phyloP scores from a whole-genome alignment of 2,113 vertebrate species.

The Gallinago undulata region DNA sequence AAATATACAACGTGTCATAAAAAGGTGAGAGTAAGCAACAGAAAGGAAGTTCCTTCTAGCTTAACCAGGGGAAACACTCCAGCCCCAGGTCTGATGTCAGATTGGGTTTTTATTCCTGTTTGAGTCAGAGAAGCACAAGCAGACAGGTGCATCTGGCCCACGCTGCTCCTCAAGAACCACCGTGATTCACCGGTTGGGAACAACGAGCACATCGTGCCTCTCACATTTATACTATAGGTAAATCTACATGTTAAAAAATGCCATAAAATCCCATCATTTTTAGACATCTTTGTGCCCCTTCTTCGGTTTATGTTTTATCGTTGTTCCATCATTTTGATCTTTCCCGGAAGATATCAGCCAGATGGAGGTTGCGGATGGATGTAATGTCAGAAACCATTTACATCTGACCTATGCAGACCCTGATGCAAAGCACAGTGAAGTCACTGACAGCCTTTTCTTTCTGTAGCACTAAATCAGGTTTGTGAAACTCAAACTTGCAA shows the following conservation, averaged over 20 bases:
- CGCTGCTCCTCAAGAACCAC: neutral
- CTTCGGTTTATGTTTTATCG: neutral
- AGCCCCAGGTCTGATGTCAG: neutral
- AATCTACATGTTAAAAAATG: neutral
- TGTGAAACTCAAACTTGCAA: neutral
- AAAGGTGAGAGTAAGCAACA: neutral
- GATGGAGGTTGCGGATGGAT: neutral
- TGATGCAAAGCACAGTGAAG: neutral
- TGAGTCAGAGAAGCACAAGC: neutral
- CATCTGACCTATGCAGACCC: neutral
- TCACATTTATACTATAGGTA: neutral
- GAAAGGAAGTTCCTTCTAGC: neutral
- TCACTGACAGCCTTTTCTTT: neutral
- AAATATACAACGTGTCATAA: neutral
- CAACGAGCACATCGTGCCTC: neutral
- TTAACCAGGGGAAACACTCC: neutral
- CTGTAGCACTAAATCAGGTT: neutral
- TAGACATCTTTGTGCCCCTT: neutral
- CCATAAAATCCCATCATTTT: neutral
- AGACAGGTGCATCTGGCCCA: neutral
- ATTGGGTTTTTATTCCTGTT: neutral
- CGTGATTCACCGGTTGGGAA: fast-evolving
- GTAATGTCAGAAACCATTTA: neutral
- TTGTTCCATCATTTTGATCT: neutral
- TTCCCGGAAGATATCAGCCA: neutral